These are phyloP conservation scores for Lemur catta DNA, from an alignment of 2,797 vertebrate species.

Conservation along the genomic window DNA sequence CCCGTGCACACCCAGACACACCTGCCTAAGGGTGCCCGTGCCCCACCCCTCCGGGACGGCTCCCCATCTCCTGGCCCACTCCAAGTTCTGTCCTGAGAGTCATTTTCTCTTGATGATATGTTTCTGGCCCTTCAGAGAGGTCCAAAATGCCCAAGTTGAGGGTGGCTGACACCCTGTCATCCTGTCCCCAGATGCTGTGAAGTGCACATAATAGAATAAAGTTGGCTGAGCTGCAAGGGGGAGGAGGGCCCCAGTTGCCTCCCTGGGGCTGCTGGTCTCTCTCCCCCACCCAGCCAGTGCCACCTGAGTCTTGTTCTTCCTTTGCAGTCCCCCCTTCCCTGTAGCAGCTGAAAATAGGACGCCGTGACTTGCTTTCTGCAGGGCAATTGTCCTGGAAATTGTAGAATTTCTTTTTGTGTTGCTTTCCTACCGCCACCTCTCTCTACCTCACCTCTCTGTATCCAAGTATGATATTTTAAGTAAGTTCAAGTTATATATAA, in stretches of 20 bases:
- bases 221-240: not conserved
- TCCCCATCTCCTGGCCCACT: not conserved
- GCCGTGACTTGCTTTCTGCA: not conserved
- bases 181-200: not conserved
- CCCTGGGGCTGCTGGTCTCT: not conserved
- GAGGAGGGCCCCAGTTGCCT: not conserved
- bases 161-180: not conserved
- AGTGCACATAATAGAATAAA: not conserved
- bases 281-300: rapidly evolving
- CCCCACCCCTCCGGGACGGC: not conserved
- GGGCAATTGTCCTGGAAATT: slow-evolving; percentile 35
- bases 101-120: not conserved
- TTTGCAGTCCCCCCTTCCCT: not conserved
- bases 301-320: not conserved
- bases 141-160: not conserved
- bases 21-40: rapidly evolving
- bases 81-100: not conserved
- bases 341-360: slow-evolving; percentile 47
- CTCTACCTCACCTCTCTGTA: not conserved
- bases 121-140: not conserved
- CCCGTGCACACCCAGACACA: not conserved
- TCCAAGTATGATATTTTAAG: not conserved
- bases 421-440: not conserved
- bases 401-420: slow-evolving; percentile 34
- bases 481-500: not conserved